Evolutionary conservation across 2,888 invertebrate species (phyloP).

Genomic region (Platerodrilus igneus): DNA sequence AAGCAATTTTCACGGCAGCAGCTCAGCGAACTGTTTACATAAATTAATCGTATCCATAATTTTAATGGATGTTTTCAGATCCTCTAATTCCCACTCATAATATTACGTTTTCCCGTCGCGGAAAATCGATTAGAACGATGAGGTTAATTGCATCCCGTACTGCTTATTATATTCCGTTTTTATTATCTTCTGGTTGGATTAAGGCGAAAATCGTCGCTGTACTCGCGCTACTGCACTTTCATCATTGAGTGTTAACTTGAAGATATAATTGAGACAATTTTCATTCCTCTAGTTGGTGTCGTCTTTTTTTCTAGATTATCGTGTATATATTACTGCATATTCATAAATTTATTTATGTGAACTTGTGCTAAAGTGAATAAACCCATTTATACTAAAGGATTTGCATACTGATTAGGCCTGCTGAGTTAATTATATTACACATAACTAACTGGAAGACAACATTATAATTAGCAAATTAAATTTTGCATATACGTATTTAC

Average conservation of each 20-base stretch:
- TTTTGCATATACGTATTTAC: too few relatives aligned
- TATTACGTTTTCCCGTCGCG: conserved; percentile 17
- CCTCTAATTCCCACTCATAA: conserved; percentile 18
- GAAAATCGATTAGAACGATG: conserved; percentile 21
- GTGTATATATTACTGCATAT: conserved; percentile 6
- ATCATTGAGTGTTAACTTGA: too few relatives aligned
- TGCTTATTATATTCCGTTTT: conserved; percentile 16
- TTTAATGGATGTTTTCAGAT: conserved; percentile 17
- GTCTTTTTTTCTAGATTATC: conserved; percentile 3
- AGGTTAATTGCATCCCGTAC: conserved; percentile 23
- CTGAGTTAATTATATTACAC: conserved; percentile 12
- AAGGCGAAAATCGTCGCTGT: neutral
- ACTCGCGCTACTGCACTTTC: conserved; percentile 2
- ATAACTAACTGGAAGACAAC: too few relatives aligned
- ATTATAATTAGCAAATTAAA: conserved; percentile 15
- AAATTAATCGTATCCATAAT: conserved; percentile 28
- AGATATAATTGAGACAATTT: conserved; percentile 3
- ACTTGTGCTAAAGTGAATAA: conserved; percentile 12
- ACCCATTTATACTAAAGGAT: conserved; percentile 13
- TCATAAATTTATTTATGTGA: conserved; percentile 12
- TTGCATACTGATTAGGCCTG: conserved; percentile 13
- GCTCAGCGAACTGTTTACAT: conserved; percentile 26
- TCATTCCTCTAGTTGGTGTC: conserved; percentile 8
- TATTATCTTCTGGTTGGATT: too few relatives aligned
- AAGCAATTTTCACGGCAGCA: conserved; percentile 25